Percentiles rank a stretch among this genome's conserved stretches.
Conservation (phyloP, 2,113 vertebrate species). For the Muntiacus muntjak region DNA sequence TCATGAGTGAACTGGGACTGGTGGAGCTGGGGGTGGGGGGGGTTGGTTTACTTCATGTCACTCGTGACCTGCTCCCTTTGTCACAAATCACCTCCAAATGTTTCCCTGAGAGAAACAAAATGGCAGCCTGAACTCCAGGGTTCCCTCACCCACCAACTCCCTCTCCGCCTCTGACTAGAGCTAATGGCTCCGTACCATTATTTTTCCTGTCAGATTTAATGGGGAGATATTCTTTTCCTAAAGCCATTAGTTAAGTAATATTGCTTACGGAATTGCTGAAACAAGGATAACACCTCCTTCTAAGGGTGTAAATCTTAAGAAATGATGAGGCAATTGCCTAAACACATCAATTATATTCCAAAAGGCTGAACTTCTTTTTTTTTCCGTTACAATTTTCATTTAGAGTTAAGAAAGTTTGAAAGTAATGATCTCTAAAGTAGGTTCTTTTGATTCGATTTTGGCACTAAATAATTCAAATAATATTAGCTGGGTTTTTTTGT, state of each 20-base stretch:
- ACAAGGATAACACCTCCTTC: constrained; percentile 49
- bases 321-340: constrained; percentile 54
- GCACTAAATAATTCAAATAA: constrained; percentile 56
- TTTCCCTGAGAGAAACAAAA: constrained; percentile 13
- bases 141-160: background rate
- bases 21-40: too few species aligned
- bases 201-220: constrained; percentile 70
- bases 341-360: constrained; percentile 52
- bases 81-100: background rate
- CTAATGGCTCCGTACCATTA: constrained; percentile 42
- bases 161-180: background rate
- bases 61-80: background rate
- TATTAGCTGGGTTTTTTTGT: background rate
- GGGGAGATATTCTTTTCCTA: constrained; percentile 56
- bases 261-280: constrained; percentile 53
- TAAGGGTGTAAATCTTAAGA: constrained; percentile 53
- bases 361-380: constrained; percentile 26
- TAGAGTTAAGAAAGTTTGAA: constrained; percentile 63
- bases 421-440: constrained; percentile 52
- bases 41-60: too few species aligned
- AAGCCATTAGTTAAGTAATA: constrained; percentile 65
- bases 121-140: constrained; percentile 22
- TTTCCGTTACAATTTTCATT: constrained; percentile 44
- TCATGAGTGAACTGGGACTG: background rate
- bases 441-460: constrained; percentile 48